Conservation (phyloP, 2,888 invertebrate species). For the Leptinotarsa juncta region DNA sequence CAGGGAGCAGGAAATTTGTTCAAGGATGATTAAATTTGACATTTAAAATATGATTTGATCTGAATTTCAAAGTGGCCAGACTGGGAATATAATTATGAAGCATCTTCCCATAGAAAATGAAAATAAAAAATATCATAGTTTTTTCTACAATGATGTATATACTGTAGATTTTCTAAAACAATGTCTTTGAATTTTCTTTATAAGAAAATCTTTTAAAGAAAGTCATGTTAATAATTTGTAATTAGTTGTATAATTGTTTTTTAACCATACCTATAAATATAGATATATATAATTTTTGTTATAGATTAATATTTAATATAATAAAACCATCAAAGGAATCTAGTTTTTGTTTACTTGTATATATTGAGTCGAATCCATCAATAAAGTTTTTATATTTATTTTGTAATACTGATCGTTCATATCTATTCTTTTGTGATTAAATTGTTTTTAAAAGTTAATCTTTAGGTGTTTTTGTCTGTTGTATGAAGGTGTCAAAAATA, state of each 20-base stretch:
- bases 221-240: conserved; percentile 62
- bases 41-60: not conserved
- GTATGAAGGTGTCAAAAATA: not conserved
- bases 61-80: conserved; percentile 39
- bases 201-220: conserved; percentile 63
- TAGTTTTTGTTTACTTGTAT: conserved; percentile 55
- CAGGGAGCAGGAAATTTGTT: too few species aligned
- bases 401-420: conserved; percentile 55
- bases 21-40: too few species aligned
- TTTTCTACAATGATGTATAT: conserved; percentile 56
- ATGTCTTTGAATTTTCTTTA: conserved; percentile 62
- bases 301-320: conserved; percentile 64
- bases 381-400: conserved; percentile 55
- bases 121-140: conserved; percentile 47
- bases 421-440: conserved; percentile 55
- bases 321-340: conserved; percentile 54
- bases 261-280: conserved; percentile 58
- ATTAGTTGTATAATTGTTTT: conserved; percentile 65
- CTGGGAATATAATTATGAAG: conserved; percentile 31
- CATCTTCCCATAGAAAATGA: conserved; percentile 36
- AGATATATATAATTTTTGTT: conserved; percentile 65
- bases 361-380: conserved; percentile 49
- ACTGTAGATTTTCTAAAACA: conserved; percentile 63
- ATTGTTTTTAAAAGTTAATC: conserved; percentile 50
- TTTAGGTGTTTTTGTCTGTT: conserved; percentile 23